phyloP scores from a whole-genome alignment of 2,888 invertebrate genomes.

The Agrilus mali region DNA sequence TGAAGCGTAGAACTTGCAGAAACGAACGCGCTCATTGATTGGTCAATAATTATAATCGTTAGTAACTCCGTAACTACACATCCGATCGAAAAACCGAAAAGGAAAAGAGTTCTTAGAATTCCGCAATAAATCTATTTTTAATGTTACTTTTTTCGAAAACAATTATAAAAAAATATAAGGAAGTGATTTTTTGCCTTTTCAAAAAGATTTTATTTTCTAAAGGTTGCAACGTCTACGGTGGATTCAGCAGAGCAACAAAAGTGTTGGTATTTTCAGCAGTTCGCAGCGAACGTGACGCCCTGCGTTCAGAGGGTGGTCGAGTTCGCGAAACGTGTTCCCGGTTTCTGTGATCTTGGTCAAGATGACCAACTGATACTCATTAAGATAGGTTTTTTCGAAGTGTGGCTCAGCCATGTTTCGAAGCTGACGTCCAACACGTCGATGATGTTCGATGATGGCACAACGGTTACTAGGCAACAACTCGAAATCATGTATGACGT shows the following conservation, averaged over 20 bases:
- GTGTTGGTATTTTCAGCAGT: conserved; percentile 79
- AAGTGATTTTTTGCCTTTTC: background rate
- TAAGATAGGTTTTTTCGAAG: conserved; percentile 93
- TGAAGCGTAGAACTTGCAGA: too few relatives aligned
- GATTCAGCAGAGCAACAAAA: conserved; percentile 58
- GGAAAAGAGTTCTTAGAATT: too few relatives aligned
- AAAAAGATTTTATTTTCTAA: background rate
- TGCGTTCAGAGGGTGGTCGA: conserved; percentile 90
- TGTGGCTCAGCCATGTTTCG: conserved; percentile 83
- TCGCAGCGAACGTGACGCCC: conserved; percentile 76
- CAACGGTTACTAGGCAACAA: conserved; percentile 68
- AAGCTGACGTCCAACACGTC: conserved; percentile 63
- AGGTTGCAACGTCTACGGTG: conserved; percentile 43
- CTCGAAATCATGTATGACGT: conserved; percentile 82
- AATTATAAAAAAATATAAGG: too few relatives aligned
- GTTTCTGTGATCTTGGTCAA: conserved; percentile 80
- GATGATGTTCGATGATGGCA: conserved; percentile 84
- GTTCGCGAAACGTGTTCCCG: conserved; percentile 90
- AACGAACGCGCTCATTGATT: too few relatives aligned
- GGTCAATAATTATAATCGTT: too few relatives aligned
- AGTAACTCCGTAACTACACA: too few relatives aligned
- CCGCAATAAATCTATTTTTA: too few relatives aligned
- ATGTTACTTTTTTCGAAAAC: too few relatives aligned
- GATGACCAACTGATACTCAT: conserved; percentile 95
- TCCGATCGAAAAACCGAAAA: too few relatives aligned